Evolutionary conservation across 2,888 invertebrate genomes (phyloP), one percentile per base, ranked within the genome.

Genomic region (Drosophila quasianomalipes): DNA sequence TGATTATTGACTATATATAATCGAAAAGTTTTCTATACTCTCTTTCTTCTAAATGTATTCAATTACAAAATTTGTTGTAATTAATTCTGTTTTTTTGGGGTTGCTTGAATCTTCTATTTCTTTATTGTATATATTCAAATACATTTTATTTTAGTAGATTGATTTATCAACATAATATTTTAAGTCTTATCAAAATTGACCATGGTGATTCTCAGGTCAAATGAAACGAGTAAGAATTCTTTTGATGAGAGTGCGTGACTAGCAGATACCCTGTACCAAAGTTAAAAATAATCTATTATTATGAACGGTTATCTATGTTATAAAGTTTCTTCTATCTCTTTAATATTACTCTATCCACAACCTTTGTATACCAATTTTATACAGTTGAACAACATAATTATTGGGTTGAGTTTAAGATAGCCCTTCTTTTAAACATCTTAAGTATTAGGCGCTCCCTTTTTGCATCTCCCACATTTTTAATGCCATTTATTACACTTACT

Each of bases 11-110:
- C 39, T 61, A 63, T 81, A 70, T 53, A 61, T 85, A 73, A 63
- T 70, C 75, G 14, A 81, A 83, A 91, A 78, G 79, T 86, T 88
- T 88, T 88, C 86, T 75, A 67, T 53, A 39, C 30, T 54, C 37
- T 57, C 59, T 52, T 44, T 69, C 47, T 53, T 26, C 28, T 37
- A 19, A 69, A 31, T 37, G 39, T 35, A 31, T 28, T 47, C 12
- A 35, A 19, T 31, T 33, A 39, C 7, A 33, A 33, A 51, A 22
- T 14, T 41, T 31, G 4, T 22, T 16, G n/a, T 41, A 7, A 7
- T 58, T 26, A 16, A 16, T 47, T 44, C 4, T 47, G 16, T 26
- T 2, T 28, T n/a, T 31, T 7, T 51, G 31, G 28, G 37, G 4
- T 69, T 51, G 14, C 28, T 30, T 35, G 14, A 12, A 16, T 6